Percentiles rank a stretch among this genome's conserved stretches.
Evolutionary conservation across 1,140 invertebrate genomes (phyloP).

Genomic region (Nephila pilipes): DNA sequence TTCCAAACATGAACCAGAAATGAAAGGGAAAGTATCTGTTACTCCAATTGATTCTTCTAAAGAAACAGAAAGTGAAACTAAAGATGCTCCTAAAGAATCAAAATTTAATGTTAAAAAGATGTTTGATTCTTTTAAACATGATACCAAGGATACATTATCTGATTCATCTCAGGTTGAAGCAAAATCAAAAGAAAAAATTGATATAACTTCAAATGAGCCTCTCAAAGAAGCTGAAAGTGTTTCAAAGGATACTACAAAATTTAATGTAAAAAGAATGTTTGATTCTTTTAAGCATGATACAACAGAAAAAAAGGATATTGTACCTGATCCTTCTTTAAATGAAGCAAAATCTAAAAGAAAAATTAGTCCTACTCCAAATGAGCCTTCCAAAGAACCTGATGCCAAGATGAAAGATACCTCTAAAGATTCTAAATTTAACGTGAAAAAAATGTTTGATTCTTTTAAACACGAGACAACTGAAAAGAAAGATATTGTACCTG

Average conservation of each 20-base stretch:
- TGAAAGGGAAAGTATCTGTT: background rate
- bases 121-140: conserved; percentile 64
- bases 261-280: conserved; percentile 56
- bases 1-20: conserved; percentile 21
- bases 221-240: background rate
- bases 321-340: background rate
- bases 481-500: background rate
- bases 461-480: conserved; percentile 42
- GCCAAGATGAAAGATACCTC: background rate
- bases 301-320: conserved; percentile 36
- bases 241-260: conserved; percentile 17
- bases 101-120: conserved; percentile 48
- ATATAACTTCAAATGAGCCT: background rate
- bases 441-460: conserved; percentile 59
- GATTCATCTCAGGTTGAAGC: background rate
- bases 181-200: background rate
- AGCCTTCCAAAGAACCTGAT: background rate
- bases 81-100: background rate
- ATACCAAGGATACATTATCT: background rate
- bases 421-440: conserved; percentile 31
- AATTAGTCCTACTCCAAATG: background rate
- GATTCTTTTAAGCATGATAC: conserved; percentile 54
- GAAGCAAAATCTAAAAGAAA: background rate
- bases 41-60: background rate
- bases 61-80: background rate